Percentiles rank a stretch among this genome's conserved stretches.
phyloP scores from a whole-genome alignment of 2,888 invertebrate species.

The Dynastes grantii region DNA sequence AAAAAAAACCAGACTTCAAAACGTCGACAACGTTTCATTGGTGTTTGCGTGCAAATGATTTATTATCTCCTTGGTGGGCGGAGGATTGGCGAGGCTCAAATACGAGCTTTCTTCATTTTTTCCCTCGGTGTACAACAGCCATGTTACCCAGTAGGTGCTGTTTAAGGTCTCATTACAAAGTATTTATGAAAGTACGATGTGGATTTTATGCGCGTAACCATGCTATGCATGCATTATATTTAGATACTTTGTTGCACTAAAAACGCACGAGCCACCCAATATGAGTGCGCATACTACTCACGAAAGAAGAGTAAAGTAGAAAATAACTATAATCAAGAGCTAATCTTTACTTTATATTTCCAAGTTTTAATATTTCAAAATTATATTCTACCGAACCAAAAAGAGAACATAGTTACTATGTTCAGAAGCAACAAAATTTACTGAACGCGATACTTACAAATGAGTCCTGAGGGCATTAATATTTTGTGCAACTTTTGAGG shows the following conservation, averaged over 20 bases:
- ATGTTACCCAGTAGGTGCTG: conserved; percentile 36
- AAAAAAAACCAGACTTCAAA: conserved; percentile 16
- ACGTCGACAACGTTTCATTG: conserved; percentile 41
- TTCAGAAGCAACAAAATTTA: too few species aligned
- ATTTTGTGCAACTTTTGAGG: too few species aligned
- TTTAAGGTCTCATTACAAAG: conserved; percentile 44
- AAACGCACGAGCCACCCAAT: too few species aligned
- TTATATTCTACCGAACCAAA: too few species aligned
- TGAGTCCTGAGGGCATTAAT: too few species aligned
- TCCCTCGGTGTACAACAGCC: conserved; percentile 1
- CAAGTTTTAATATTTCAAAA: too few species aligned
- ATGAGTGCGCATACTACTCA: too few species aligned
- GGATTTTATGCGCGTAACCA: conserved; percentile 18
- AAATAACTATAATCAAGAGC: too few species aligned
- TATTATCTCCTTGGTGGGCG: conserved; percentile 32
- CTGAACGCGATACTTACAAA: too few species aligned
- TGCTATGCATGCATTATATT: conserved; percentile 10
- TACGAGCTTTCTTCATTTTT: conserved; percentile 15
- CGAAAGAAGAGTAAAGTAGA: too few species aligned
- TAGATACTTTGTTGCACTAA: conserved; percentile 25
- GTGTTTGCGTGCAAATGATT: conserved; percentile 43
- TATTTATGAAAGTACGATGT: conserved; percentile 39
- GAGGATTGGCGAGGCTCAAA: conserved; percentile 27
- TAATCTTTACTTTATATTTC: too few species aligned
- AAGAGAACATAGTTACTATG: too few species aligned